These are phyloP conservation scores for Psittacula derbiana DNA, from an alignment of 2,797 vertebrate genomes.

Conservation along the genomic window DNA sequence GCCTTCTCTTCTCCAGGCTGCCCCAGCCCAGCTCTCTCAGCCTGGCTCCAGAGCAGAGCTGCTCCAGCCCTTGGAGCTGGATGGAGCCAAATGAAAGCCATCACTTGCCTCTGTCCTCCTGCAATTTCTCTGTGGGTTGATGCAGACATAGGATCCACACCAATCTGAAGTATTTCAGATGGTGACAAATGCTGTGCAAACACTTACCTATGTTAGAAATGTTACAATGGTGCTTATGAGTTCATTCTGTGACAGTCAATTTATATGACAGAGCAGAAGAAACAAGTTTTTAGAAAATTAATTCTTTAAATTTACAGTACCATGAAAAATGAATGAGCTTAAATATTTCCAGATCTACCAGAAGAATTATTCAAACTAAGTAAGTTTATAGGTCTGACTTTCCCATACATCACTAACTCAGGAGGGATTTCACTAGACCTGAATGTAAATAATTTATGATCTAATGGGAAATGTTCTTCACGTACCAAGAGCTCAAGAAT, in stretches of 20 bases:
- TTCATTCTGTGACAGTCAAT: background rate
- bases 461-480: conserved; percentile 37
- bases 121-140: background rate
- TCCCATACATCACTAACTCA: conserved; percentile 53
- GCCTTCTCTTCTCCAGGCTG: background rate
- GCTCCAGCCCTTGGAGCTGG: background rate
- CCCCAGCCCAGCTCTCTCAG: background rate
- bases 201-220: background rate
- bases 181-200: background rate
- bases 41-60: background rate
- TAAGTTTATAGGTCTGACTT: conserved; percentile 43
- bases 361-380: conserved; percentile 59
- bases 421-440: conserved; percentile 15
- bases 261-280: background rate
- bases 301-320: conserved; percentile 34
- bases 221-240: background rate
- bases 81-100: background rate
- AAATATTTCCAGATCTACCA: conserved; percentile 63
- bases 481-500: background rate
- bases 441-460: conserved; percentile 7
- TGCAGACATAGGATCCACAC: background rate
- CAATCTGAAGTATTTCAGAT: background rate
- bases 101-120: background rate
- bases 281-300: background rate
- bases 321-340: conserved; percentile 9